Conservation (phyloP, 2,888 invertebrate genomes). For the Nephrotoma guestfalica region DNA sequence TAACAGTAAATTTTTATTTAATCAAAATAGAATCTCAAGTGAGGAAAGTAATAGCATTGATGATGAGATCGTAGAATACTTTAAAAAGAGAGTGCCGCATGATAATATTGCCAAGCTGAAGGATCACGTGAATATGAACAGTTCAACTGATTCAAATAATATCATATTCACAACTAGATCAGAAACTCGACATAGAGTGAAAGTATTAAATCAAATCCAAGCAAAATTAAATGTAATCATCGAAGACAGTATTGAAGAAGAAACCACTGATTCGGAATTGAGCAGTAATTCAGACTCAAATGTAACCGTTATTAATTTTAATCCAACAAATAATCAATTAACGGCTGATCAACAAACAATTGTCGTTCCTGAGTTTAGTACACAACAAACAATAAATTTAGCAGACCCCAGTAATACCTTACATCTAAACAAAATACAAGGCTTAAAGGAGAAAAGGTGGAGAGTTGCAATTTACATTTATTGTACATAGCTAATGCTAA, state of each 20-base stretch:
- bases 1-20: neutral
- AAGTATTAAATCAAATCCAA: neutral
- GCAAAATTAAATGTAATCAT: neutral
- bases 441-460: no score
- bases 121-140: neutral
- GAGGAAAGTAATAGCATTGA: neutral
- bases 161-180: neutral
- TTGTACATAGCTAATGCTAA: no score
- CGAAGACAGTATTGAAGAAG: neutral
- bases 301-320: neutral
- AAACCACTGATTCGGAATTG: neutral
- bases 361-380: neutral
- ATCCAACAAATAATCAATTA: neutral
- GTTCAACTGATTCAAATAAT: neutral
- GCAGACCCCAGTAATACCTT: no score
- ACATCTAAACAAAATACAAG: no score
- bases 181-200: neutral
- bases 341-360: neutral
- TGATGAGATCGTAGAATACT: neutral
- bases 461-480: no score
- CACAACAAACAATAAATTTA: neutral
- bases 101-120: neutral
- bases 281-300: neutral
- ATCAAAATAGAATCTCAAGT: neutral
- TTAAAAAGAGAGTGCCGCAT: neutral